These are phyloP conservation scores for Apotomis capreana DNA, from an alignment of 2,888 invertebrate species.

Conservation along the genomic window DNA sequence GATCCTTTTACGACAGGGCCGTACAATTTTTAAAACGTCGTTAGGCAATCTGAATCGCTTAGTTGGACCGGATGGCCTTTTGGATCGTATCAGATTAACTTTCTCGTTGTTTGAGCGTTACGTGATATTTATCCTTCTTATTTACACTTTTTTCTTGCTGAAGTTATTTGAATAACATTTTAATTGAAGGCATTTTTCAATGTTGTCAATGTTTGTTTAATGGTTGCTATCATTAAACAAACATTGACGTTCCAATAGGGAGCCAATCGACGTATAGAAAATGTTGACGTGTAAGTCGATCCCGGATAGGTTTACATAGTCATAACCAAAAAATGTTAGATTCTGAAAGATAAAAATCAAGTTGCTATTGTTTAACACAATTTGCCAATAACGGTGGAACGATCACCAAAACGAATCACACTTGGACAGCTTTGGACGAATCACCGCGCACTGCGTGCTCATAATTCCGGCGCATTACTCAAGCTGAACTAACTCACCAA, in stretches of 20 bases:
- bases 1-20: conserved; percentile 34
- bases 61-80: conserved; percentile 13
- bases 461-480: conserved; percentile 2
- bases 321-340: no score
- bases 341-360: no score
- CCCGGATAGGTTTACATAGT: no score
- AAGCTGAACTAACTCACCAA: background rate
- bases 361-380: no score
- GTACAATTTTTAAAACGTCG: conserved; percentile 38
- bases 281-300: no score
- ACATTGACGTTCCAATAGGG: no score
- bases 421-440: background rate
- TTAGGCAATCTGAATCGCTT: conserved; percentile 14
- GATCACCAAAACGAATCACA: background rate
- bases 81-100: conserved; percentile 20
- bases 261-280: no score
- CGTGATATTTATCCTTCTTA: conserved; percentile 18
- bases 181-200: no score
- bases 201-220: no score
- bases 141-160: conserved; percentile 6
- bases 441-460: background rate
- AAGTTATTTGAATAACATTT: no score
- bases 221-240: no score
- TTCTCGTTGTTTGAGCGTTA: conserved; percentile 20
- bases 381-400: no score